Evolutionary conservation across 2,888 invertebrate genomes (phyloP), one percentile per base, ranked within the genome.

Genomic region (Tryphoninae sp.): DNA sequence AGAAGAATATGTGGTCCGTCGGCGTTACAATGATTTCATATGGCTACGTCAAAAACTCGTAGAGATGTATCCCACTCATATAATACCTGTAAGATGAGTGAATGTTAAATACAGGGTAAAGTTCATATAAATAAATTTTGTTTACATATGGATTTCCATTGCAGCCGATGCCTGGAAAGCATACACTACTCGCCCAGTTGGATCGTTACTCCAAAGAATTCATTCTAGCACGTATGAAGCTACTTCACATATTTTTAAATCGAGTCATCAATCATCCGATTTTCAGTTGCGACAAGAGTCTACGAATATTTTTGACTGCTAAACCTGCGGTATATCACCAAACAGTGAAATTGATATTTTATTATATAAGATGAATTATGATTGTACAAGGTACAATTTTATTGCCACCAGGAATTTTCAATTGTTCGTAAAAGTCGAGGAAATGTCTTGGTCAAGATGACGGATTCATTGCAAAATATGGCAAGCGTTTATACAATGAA

Each of bases 141-240:
- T 62, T 22, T 2, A 62, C 7, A 19, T 49, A 11, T 74, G 9
- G 40, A 40, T 79, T 40, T 64, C 23, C 76, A 78, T 92, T 93
- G 55, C 88, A 95, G 95, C 95, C 95, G 26, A 92, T 96, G 87
- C 95, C 96, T 76, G 95, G 94, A 75, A 95, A 95, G 89, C 95
- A 96, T 89, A 94, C 95, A 9, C 88, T 96, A 58, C 92, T 95
- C 72, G 95, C 94, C 11, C 94, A 95, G 87, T 89, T 96, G 83
- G 95, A 95, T 90, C 93, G 95, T 81, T 96, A 95, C 89, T 95
- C 95, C 81, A 94, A 94, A 89, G 95, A 95, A 86, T 96, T 96
- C 89, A 94, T 96, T 62, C 91, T 94, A 80, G 93, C 94, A 42
- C 92, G 96, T 86, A 95, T 95, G 94, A 93, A 94, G 82, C 93